Percentiles rank a stretch among this genome's conserved stretches.
Evolutionary conservation across 2,113 vertebrate species (phyloP).

Genomic region (Mirza zaza): DNA sequence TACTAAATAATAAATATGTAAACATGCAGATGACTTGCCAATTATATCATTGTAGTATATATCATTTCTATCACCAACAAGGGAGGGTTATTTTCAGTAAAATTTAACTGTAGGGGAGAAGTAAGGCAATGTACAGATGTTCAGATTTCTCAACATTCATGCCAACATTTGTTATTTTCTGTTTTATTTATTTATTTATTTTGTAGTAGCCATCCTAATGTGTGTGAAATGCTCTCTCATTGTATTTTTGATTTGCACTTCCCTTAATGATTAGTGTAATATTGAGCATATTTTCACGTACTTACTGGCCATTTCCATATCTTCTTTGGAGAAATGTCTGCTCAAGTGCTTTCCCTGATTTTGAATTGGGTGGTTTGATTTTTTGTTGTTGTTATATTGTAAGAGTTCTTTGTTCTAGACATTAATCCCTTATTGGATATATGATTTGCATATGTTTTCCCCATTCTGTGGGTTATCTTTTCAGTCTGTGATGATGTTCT

Average conservation of each 20-base stretch:
- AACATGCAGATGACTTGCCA: neutral
- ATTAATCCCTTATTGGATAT: neutral
- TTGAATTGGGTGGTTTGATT: neutral
- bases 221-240: neutral
- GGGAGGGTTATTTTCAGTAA: neutral
- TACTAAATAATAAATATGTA: constrained; percentile 1
- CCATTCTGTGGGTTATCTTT: neutral
- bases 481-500: neutral
- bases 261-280: neutral
- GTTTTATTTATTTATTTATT: neutral
- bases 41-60: neutral
- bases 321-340: neutral
- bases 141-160: neutral
- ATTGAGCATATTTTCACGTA: neutral
- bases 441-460: constrained; percentile 2
- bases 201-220: neutral
- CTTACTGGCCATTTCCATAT: neutral
- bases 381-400: neutral
- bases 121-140: neutral
- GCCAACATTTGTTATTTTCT: neutral
- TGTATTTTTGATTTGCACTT: neutral
- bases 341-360: neutral
- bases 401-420: neutral
- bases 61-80: neutral
- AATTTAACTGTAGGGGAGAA: neutral